phyloP scores from a whole-genome alignment of 2,888 invertebrate genomes.

The Aporophyla nigra region DNA sequence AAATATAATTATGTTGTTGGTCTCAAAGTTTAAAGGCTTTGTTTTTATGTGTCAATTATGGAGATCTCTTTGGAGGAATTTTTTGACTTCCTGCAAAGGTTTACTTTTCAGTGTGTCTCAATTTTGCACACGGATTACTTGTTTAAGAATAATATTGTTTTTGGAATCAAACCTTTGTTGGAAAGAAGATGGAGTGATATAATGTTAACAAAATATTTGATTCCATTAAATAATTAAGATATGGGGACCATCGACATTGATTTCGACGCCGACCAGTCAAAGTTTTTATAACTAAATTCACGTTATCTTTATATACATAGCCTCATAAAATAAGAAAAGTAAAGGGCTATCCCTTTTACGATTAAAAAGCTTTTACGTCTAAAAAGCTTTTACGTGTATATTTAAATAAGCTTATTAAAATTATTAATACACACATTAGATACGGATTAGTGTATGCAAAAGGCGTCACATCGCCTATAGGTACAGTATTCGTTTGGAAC shows the following conservation, averaged over 20 bases:
- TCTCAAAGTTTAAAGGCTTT: constrained; percentile 22
- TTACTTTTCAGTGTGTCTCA: not conserved
- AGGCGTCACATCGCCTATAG: constrained; percentile 62
- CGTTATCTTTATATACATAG: not conserved
- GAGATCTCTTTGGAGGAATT: constrained; percentile 3
- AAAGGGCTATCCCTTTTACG: constrained; percentile 22
- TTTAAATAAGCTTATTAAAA: not conserved
- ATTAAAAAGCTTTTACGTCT: constrained; percentile 29
- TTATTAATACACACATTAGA: constrained; percentile 38
- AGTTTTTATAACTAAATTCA: constrained; percentile 10
- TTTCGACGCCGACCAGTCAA: not conserved
- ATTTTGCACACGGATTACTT: not conserved
- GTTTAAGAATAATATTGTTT: not conserved
- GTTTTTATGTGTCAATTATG: not conserved
- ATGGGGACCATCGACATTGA: not conserved
- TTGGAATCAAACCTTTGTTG: not conserved
- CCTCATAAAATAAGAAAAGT: constrained; percentile 6
- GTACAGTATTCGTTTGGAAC: constrained; percentile 84
- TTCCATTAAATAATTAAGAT: not conserved
- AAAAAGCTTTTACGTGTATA: constrained; percentile 38
- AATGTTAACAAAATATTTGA: not conserved
- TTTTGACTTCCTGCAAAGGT: not conserved
- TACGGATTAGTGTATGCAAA: constrained; percentile 62
- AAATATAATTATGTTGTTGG: constrained; percentile 7
- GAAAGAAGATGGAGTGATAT: not conserved